These are phyloP conservation scores for Conus ventricosus DNA, from an alignment of 1,140 invertebrate genomes.

Conservation along the genomic window DNA sequence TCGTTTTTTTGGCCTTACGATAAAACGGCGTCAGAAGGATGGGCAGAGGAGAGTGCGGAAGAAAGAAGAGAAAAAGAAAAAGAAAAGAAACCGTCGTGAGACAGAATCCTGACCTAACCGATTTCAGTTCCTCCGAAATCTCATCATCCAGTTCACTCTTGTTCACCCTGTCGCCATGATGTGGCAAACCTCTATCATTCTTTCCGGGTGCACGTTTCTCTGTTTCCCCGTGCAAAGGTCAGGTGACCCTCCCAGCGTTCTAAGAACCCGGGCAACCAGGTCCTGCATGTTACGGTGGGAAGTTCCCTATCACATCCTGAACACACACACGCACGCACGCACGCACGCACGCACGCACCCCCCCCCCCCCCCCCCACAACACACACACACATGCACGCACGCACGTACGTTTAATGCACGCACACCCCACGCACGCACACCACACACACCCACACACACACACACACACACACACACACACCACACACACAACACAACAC, in stretches of 20 bases:
- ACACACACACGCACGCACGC: too few relatives aligned
- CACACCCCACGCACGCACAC: not conserved
- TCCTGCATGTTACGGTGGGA: slow-evolving; percentile 84
- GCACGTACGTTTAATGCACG: not conserved
- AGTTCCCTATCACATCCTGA: slow-evolving; percentile 83
- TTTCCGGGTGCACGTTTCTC: slow-evolving; percentile 73
- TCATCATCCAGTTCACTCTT: slow-evolving; percentile 75
- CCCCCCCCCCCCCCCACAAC: too few relatives aligned
- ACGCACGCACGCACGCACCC: too few relatives aligned
- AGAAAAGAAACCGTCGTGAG: not conserved
- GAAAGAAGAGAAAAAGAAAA: too few relatives aligned
- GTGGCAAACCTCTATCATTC: slow-evolving; percentile 69
- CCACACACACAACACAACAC: not conserved
- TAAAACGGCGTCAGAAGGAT: too few relatives aligned
- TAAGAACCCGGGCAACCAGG: slow-evolving; percentile 82
- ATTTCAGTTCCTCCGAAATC: slow-evolving; percentile 72
- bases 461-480: not conserved
- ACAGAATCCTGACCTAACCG: slow-evolving; percentile 55
- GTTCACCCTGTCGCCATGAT: slow-evolving; percentile 69
- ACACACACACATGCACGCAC: not conserved
- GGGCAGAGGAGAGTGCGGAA: too few relatives aligned
- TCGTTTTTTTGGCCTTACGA: too few relatives aligned
- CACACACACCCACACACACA: not conserved
- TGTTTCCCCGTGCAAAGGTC: slow-evolving; percentile 80
- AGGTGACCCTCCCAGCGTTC: slow-evolving; percentile 83